phyloP scores from a whole-genome alignment of 2,113 vertebrate genomes.

The Mesocricetus auratus region DNA sequence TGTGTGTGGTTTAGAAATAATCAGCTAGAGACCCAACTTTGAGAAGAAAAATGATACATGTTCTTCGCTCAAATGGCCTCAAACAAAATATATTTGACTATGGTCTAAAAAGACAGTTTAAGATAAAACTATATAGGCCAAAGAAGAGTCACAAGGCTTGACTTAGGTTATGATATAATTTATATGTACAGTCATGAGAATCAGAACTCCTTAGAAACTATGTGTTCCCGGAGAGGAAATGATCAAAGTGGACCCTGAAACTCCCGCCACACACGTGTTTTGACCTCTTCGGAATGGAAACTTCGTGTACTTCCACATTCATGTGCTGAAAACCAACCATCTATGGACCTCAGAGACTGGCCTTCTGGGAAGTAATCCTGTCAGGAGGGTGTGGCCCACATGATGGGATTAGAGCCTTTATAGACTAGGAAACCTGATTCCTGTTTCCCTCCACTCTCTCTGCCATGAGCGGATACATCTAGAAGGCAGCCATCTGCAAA shows the following conservation, averaged over 20 bases:
- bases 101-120: background rate
- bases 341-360: background rate
- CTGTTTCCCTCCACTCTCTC: background rate
- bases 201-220: background rate
- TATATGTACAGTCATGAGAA: background rate
- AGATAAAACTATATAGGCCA: background rate
- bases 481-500: background rate
- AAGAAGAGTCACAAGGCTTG: conserved; percentile 18
- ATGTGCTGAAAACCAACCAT: background rate
- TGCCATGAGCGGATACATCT: background rate
- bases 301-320: background rate
- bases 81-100: background rate
- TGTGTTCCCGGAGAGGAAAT: background rate
- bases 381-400: background rate
- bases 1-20: background rate
- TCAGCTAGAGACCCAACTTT: background rate
- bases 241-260: background rate
- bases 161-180: background rate
- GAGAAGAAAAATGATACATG: background rate
- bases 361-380: background rate
- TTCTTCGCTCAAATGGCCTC: background rate
- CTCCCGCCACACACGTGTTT: background rate
- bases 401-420: background rate
- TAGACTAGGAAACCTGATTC: background rate
- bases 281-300: background rate